Conservation (phyloP, 1,140 invertebrate species). For the Dinoponera quadriceps region DNA sequence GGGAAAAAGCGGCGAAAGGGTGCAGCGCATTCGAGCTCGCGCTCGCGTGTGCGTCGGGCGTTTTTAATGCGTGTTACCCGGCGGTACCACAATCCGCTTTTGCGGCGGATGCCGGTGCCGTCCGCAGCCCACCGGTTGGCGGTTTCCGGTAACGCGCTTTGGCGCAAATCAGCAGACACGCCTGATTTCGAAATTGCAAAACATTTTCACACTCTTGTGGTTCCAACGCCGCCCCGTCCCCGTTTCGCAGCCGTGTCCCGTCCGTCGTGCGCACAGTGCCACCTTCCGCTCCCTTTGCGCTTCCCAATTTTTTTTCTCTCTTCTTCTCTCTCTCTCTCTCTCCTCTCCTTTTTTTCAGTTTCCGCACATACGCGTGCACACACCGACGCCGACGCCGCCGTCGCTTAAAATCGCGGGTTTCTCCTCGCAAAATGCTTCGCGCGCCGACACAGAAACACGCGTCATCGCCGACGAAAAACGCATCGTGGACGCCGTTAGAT, state of each 20-base stretch:
- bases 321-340: neutral
- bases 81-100: slow-evolving; percentile 80
- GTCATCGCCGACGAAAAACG: slow-evolving; percentile 49
- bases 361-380: slow-evolving; percentile 30
- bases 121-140: slow-evolving; percentile 73
- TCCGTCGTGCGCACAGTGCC: slow-evolving; percentile 20
- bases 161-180: slow-evolving; percentile 75
- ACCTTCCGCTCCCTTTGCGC: slow-evolving; percentile 33
- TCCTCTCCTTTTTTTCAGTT: slow-evolving; percentile 5
- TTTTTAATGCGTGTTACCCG: slow-evolving; percentile 74
- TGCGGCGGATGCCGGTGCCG: slow-evolving; percentile 77
- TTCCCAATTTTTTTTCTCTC: slow-evolving; percentile 7
- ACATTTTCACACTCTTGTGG: slow-evolving; percentile 85
- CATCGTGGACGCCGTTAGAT: slow-evolving; percentile 11
- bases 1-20: slow-evolving; percentile 27
- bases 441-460: slow-evolving; percentile 28
- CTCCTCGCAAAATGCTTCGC: slow-evolving; percentile 13
- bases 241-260: neutral
- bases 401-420: slow-evolving; percentile 40
- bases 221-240: slow-evolving; percentile 67
- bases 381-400: slow-evolving; percentile 10
- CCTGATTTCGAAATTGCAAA: slow-evolving; percentile 84
- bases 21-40: slow-evolving; percentile 28
- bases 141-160: slow-evolving; percentile 82
- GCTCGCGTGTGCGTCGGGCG: slow-evolving; percentile 65